Evolutionary conservation across 2,113 vertebrate genomes (phyloP), one percentile per base, ranked within the genome.

Genomic region (Pseudolaguvia tuberculata): DNA sequence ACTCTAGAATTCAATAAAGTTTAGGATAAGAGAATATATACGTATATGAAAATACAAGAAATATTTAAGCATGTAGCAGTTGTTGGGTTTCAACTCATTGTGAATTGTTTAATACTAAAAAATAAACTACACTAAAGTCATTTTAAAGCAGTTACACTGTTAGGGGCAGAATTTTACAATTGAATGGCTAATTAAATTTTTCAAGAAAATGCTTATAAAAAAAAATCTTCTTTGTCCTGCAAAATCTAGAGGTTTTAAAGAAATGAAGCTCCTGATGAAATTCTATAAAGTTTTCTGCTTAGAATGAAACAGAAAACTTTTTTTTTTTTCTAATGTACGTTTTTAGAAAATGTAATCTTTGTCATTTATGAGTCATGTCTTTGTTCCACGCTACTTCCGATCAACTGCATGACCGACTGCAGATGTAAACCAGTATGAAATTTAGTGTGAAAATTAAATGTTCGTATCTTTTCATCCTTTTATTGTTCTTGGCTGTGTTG

Each of bases 371-470:
- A 71, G 56, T 71, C 72, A 75, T 65, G 72, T 51, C 45, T 73
- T 62, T 66, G 70, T 53, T 66, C 61, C 45, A 72, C 39, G 55
- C 57, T 61, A 66, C 70, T 55, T 70, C 48, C 47, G 62, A 70
- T 57, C 68, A 75, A 72, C 72, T 71, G 78, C 56, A 70, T 75
- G 78, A 79, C 65, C 42, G 78, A 75, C 51, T 56, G 62, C 29
- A 52, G 45, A 73, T 55, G 50, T 65, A 74, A 73, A 70, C 78
- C 62, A 48, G 57, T 69, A 66, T 79, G 57, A 53, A 70, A 70
- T 70, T 25, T 67, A 20, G 23, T 67, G 23, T 67, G 63, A 29
- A 67, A 67, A 45, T 67, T 29, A 27, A 75, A 69, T 70, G 72
- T 70, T 51, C 70, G 72, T 61, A 61, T 67, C 47, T 61, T 51